Percentiles rank a stretch among this genome's conserved stretches.
phyloP scores from a whole-genome alignment of 1,140 invertebrate genomes.

The Drosophila bocki region DNA sequence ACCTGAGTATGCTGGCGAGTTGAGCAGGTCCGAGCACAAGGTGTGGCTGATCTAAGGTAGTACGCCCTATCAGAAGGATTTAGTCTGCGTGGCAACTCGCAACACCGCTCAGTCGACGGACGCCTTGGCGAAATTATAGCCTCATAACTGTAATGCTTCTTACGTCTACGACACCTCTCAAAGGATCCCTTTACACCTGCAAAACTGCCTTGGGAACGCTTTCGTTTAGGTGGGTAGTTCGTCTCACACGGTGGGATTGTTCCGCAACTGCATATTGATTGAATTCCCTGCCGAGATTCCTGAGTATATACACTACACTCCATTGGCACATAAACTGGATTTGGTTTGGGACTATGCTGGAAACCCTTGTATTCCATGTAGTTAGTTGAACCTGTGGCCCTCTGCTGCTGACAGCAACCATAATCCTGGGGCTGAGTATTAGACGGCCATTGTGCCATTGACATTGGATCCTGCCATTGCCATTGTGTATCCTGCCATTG shows the following conservation, averaged over 20 bases:
- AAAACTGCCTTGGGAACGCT: neutral
- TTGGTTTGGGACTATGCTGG: neutral
- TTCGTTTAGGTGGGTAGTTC: neutral
- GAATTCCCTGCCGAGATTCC: neutral
- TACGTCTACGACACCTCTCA: neutral
- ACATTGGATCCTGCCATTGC: neutral
- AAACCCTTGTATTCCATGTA: constrained; percentile 24
- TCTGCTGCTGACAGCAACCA: neutral
- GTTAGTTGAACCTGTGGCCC: no score
- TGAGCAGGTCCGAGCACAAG: neutral
- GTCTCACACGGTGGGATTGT: neutral
- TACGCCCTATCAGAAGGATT: neutral
- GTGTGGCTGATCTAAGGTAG: neutral
- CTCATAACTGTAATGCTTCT: no score
- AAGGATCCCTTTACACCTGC: neutral
- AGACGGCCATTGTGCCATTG: neutral
- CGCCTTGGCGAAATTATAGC: no score
- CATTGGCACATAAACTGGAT: neutral
- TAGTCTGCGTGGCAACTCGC: no score
- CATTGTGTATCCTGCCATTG: neutral
- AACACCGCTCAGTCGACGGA: neutral
- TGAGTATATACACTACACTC: neutral
- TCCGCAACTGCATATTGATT: neutral
- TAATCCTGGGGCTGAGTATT: neutral
- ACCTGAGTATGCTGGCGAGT: neutral